Conservation (phyloP, 2,797 vertebrate species). For the Tachyglossus aculeatus region DNA sequence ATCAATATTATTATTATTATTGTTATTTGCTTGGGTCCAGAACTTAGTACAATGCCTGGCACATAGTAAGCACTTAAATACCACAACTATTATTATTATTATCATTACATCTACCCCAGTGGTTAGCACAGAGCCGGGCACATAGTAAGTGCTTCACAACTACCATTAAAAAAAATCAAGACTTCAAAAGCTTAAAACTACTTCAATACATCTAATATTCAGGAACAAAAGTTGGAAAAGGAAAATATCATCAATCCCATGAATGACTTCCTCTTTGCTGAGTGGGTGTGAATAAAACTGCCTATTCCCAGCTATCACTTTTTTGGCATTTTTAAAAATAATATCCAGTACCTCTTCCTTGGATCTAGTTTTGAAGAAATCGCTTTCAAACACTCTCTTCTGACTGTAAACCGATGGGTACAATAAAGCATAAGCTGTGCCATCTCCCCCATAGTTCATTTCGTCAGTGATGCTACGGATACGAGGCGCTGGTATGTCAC, state of each 20-base stretch:
- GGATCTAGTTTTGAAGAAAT: constrained; percentile 79
- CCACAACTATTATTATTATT: no score
- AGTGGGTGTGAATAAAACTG: no score
- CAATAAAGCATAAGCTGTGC: constrained; percentile 73
- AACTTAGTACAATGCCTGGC: no score
- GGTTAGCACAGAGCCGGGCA: no score
- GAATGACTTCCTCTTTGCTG: neutral
- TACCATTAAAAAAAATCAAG: no score
- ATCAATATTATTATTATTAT: no score
- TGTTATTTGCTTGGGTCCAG: no score
- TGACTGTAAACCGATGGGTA: constrained; percentile 77
- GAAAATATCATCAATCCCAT: neutral
- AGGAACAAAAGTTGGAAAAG: neutral
- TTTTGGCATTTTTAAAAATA: constrained; percentile 13
- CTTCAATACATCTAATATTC: no score
- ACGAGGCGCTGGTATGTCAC: constrained; percentile 79
- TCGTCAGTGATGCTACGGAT: constrained; percentile 76
- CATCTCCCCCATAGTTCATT: constrained; percentile 82
- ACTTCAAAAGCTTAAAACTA: no score
- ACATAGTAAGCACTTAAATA: no score
- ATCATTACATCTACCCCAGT: no score
- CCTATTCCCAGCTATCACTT: neutral
- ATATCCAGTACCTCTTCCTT: constrained; percentile 82
- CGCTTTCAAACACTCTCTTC: constrained; percentile 78
- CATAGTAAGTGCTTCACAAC: no score